Evolutionary conservation across 2,888 invertebrate species (phyloP), one percentile per base, ranked within the genome.

Genomic region (Drosophila rellima): DNA sequence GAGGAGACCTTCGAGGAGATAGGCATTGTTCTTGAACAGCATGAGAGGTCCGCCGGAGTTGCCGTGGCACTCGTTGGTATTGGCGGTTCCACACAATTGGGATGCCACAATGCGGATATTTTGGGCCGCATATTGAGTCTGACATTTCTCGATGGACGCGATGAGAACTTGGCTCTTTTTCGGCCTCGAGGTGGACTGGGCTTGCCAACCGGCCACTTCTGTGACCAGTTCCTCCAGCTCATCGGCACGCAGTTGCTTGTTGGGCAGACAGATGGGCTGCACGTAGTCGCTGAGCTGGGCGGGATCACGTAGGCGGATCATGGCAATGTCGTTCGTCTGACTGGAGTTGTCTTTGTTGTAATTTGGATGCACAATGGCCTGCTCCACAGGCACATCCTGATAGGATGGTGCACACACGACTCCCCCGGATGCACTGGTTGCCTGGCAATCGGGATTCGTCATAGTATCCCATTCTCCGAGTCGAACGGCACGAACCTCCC

Each of bases 401-500:
- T 66, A 76, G 0, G 52, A 47, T 0, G 87, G 84, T 0, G 89
- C 85, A 51, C 85, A 86, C 0, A 63, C 57, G 1, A 73, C 31
- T 6, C 15, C n/a, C 0, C 45, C 52, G 0, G 48, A 35, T 8
- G 35, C 31, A 35, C 23, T 45, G 0, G 33, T 45, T 5, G 60
- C 69, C 52, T 82, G 82, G 4, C 85, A 86, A 45, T 86, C 85
- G 0, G 85, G 85, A 74, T 86, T 86, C 3, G 85, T 83, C 23
- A 66, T 42, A 1, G 84, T 86, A 55, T 86, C 89, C 85, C 85
- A 86, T 35, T 86, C 85, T 0, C 85, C 85, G 26, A 86, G 47
- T 0, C 85, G 76, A 5, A 86, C 84, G 2, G 73, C 66, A 2
- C 44, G 63, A 2, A 88, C 35, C 29, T 15, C n/a, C 60, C 67